phyloP scores from a whole-genome alignment of 92 coral and sea anemone species.

The Epizoanthus ramosus region DNA sequence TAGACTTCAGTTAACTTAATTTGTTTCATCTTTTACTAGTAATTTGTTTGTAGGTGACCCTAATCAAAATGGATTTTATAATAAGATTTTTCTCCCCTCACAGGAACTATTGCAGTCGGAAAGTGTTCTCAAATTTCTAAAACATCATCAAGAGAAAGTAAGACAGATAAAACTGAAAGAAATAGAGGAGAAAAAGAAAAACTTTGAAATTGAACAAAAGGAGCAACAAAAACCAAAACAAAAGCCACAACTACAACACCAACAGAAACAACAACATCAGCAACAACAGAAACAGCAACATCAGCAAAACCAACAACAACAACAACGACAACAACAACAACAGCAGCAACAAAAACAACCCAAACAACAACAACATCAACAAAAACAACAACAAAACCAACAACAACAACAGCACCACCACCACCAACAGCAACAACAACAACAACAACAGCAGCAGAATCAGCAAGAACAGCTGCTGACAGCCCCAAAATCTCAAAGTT shows the following conservation, averaged over 20 bases:
- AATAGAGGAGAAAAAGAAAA: slow-evolving; percentile 66
- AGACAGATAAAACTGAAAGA: slow-evolving; percentile 69
- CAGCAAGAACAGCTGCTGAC: no score
- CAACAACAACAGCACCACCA: no score
- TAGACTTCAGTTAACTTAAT: no score
- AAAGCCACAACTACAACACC: slow-evolving; percentile 19
- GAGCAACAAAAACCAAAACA: slow-evolving; percentile 48
- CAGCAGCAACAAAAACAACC: no score
- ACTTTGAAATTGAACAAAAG: slow-evolving; percentile 45
- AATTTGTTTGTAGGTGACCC: no score
- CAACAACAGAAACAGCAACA: neutral
- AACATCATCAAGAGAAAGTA: slow-evolving; percentile 80
- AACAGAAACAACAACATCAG: slow-evolving; percentile 24
- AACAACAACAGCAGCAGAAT: no score
- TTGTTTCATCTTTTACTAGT: no score
- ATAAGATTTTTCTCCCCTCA: neutral
- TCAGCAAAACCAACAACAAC: no score
- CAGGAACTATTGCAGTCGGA: slow-evolving; percentile 90
- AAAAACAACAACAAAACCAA: no score
- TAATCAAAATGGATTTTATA: neutral
- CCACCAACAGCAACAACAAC: no score
- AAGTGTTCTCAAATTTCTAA: slow-evolving; percentile 74
- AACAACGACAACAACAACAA: no score
- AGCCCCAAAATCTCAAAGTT: neutral
- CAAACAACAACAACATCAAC: no score